phyloP scores from a whole-genome alignment of 1,140 invertebrate species.

The Drosophila kepulauana region DNA sequence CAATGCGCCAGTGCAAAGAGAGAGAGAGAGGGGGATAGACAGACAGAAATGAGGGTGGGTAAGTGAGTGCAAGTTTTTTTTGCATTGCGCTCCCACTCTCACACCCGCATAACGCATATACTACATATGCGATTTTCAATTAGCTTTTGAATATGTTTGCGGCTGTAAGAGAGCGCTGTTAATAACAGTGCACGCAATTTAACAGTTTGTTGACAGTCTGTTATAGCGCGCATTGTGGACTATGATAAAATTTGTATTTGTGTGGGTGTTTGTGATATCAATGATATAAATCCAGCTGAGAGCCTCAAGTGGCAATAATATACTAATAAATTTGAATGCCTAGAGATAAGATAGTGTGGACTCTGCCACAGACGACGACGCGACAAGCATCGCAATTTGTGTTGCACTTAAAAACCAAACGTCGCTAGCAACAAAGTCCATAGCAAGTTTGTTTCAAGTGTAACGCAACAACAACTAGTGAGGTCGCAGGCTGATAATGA shows the following conservation, averaged over 20 bases:
- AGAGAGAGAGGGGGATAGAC: constrained; percentile 2
- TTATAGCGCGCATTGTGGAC: not conserved
- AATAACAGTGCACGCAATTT: constrained; percentile 26
- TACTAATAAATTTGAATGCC: constrained; percentile 32
- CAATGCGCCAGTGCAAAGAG: constrained; percentile 17
- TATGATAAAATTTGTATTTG: constrained; percentile 16
- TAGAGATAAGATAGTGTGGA: constrained; percentile 32
- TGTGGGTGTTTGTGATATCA: constrained; percentile 27
- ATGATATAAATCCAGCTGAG: constrained; percentile 28
- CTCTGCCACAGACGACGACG: not conserved
- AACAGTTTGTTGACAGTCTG: constrained; percentile 40
- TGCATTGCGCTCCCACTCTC: constrained; percentile 37
- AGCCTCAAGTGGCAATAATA: constrained; percentile 48
- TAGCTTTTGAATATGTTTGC: constrained; percentile 42
- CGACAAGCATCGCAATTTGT: not conserved
- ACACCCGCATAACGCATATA: not conserved
- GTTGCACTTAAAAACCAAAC: constrained; percentile 16
- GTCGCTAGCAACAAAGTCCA: constrained; percentile 21
- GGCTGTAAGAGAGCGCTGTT: constrained; percentile 5
- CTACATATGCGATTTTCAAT: constrained; percentile 34
- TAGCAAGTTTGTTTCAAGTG: constrained; percentile 23
- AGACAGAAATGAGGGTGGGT: not conserved
- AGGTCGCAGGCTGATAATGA: constrained; percentile 47
- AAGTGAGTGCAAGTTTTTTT: constrained; percentile 35
- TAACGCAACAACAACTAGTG: constrained; percentile 28